Conservation (phyloP, 2,888 invertebrate species). For the Pseudococcus jackbeardsleyi region DNA sequence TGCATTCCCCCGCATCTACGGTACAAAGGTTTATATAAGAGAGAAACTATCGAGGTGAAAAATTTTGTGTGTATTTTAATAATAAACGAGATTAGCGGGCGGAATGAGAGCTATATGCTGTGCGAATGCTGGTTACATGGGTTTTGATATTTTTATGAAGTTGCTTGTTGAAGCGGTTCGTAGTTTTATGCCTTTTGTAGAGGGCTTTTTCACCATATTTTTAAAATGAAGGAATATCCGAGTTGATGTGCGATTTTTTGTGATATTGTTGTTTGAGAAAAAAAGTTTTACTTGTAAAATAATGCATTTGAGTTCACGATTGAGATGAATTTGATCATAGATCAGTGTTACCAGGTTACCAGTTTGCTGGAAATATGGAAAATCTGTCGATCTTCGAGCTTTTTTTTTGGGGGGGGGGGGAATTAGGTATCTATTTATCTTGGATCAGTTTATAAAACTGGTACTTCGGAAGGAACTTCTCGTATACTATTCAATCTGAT, state of each 20-base stretch:
- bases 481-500: no score
- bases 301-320: no score
- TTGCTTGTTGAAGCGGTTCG: not conserved
- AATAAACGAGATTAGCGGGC: conserved; percentile 15
- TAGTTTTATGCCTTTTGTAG: not conserved
- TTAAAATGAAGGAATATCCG: not conserved
- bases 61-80: conserved; percentile 30
- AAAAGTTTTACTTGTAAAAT: no score
- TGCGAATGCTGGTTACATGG: not conserved
- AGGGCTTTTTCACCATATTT: not conserved
- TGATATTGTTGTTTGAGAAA: no score
- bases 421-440: no score
- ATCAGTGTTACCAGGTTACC: no score
- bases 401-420: no score
- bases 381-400: no score
- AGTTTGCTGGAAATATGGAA: no score
- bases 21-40: not conserved
- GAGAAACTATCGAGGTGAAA: not conserved
- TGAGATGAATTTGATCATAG: no score
- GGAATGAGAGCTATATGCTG: not conserved
- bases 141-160: not conserved
- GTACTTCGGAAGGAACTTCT: no score
- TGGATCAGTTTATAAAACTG: no score
- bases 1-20: not conserved
- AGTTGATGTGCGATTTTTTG: not conserved